phyloP scores from a whole-genome alignment of 2,797 vertebrate genomes.

The Sebastes taczanowskii region DNA sequence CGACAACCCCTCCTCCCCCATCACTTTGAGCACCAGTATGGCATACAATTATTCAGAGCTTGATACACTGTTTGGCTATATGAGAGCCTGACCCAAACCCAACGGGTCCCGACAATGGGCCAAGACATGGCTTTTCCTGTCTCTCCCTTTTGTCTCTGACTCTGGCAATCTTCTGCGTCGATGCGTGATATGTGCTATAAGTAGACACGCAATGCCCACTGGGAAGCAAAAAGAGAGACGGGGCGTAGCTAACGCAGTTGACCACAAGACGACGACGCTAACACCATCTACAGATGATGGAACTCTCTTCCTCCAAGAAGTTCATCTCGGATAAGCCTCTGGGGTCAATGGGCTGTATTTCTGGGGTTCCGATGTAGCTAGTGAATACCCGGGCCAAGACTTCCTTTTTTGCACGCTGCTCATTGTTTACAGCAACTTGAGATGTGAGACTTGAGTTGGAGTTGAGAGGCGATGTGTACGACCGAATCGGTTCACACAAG shows the following conservation, averaged over 20 bases:
- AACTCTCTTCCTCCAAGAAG: not conserved
- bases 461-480: too few species aligned
- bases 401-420: too few species aligned
- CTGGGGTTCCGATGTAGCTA: too few species aligned
- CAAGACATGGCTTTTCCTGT: not conserved
- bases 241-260: not conserved
- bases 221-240: not conserved
- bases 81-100: not conserved
- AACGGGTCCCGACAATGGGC: not conserved
- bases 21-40: not conserved
- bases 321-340: not conserved
- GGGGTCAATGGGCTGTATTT: too few species aligned
- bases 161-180: not conserved
- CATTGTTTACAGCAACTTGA: too few species aligned
- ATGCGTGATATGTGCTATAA: not conserved
- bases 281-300: not conserved
- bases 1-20: not conserved
- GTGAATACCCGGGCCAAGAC: too few species aligned
- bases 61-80: too few species aligned
- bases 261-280: not conserved
- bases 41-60: not conserved
- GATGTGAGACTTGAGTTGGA: too few species aligned
- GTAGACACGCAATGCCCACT: not conserved
- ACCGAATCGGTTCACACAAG: too few species aligned
- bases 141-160: not conserved